Percentiles rank a stretch among this genome's conserved stretches.
phyloP scores from a whole-genome alignment of 2,888 invertebrate species.

The Cremastinae sp. region DNA sequence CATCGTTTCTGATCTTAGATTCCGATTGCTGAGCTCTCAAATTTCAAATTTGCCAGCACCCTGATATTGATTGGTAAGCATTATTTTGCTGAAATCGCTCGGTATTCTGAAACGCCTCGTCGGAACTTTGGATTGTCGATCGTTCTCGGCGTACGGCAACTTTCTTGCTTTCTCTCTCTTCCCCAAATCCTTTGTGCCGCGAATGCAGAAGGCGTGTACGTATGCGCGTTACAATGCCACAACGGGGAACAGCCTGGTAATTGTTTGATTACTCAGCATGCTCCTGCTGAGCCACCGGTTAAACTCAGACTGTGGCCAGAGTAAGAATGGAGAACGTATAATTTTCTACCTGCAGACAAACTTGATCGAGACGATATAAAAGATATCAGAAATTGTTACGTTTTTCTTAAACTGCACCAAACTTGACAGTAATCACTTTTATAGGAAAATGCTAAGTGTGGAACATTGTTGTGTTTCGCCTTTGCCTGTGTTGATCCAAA shows the following conservation, averaged over 20 bases:
- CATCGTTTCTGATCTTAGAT: slow-evolving; percentile 66
- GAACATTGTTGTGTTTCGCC: no score
- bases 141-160: slow-evolving; percentile 41
- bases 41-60: slow-evolving; percentile 43
- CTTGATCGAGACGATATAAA: no score
- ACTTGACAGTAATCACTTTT: no score
- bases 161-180: slow-evolving; percentile 53
- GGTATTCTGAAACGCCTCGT: slow-evolving; percentile 61
- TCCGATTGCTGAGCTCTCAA: slow-evolving; percentile 45
- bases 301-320: slow-evolving; percentile 77
- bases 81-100: slow-evolving; percentile 78
- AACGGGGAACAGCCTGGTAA: slow-evolving; percentile 69
- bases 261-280: slow-evolving; percentile 80
- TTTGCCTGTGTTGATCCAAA: no score
- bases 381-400: no score
- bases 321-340: slow-evolving; percentile 67
- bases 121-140: slow-evolving; percentile 62
- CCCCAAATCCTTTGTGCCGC: slow-evolving; percentile 40
- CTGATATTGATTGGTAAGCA: slow-evolving; percentile 70
- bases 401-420: no score
- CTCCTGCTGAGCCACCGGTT: slow-evolving; percentile 74
- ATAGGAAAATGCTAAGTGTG: no score
- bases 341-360: slow-evolving; percentile 47
- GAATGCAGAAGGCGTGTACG: slow-evolving; percentile 34
- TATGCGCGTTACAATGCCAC: slow-evolving; percentile 32